A percentile compares a stretch with the other conserved stretches of the same genome.
phyloP scores from a whole-genome alignment of 2,888 invertebrate species.

The Caenorhabditis sp. region DNA sequence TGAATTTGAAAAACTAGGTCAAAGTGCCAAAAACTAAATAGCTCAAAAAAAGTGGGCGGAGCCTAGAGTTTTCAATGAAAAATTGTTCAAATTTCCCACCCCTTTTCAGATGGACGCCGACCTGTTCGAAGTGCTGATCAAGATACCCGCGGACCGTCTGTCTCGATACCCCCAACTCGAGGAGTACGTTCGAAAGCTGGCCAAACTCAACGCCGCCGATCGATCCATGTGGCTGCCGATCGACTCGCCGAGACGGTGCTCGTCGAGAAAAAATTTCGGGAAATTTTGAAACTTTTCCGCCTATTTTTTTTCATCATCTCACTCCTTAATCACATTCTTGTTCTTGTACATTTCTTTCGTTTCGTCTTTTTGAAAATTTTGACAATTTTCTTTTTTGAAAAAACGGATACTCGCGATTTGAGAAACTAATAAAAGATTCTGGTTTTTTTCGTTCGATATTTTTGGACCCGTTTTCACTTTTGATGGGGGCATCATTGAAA shows the following conservation, averaged over 20 bases:
- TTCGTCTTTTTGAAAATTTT: too few species aligned
- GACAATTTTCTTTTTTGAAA: too few species aligned
- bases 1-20: background rate
- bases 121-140: constrained; percentile 49
- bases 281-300: background rate
- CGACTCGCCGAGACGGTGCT: constrained; percentile 30
- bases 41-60: constrained; percentile 65
- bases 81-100: background rate
- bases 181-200: constrained; percentile 40
- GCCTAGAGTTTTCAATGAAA: background rate
- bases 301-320: background rate
- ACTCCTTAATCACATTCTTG: background rate
- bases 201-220: constrained; percentile 15
- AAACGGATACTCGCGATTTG: too few species aligned
- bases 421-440: too few species aligned
- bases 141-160: constrained; percentile 8
- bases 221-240: constrained; percentile 33
- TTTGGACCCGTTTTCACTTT: too few species aligned
- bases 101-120: constrained; percentile 51
- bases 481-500: too few species aligned
- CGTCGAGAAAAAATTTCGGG: background rate
- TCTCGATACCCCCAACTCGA: constrained; percentile 19
- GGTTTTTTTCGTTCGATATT: too few species aligned
- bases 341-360: background rate
- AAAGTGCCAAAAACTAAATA: background rate